Base-by-base conservation (phyloP, 2,113 vertebrate genomes). In the Caranx ignobilis region DNA sequence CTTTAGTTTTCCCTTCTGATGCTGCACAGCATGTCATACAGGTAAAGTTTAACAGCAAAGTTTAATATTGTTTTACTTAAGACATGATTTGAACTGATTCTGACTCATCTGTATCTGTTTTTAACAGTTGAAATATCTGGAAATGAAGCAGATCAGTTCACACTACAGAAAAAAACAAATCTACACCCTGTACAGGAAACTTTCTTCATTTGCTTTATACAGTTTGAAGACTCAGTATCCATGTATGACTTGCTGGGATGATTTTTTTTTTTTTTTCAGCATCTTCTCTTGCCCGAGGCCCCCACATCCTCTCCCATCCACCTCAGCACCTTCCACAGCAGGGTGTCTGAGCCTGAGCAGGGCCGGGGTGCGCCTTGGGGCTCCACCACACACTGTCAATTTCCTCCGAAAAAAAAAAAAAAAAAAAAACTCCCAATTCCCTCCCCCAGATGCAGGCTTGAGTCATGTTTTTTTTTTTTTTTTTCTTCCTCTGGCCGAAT, bases 241-340 rank as follows among this genome's bases (percentile, higher is more conserved):
- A 64, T 68, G 61, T 43, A 60, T 62, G 57, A 66, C 84, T 82
- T 68, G 67, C 54, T 70, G 12, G 77, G 71, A 52, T 50, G 64
- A 47, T 66, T 21, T 45, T 3, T 45, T 45, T 45, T 39, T 59
- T 74, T 83, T 77, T 80, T 65, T 61, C 83, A 56, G 63, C 12
- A 45, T 88, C 79, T 81, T 66, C 75, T 72, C 18, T 91, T 77
- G 87, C 92, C 90, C 9, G 47, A 82, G 91, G 91, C 80, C 48
- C 9, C 26, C 31, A 91, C 79, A 86, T 90, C 86, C 79, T 92
- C 87, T 86, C 73, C 68, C 75, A 90, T 88, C 92, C 90, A 94
- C 88, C 89, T 93, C 92, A 94, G 90, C 94, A 95, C 81, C 89
- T 94, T 90, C 79, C 84, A 76, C 69, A 43, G 85, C 85, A 90